A percentile compares a stretch with the other conserved stretches of the same genome.
These are phyloP conservation scores for Ovis aries DNA, from an alignment of 2,113 vertebrate species.

Conservation along the genomic window ARS-UI_Ramb_v3.0 NC_056055.1:202654001-202654500, in stretches of 20 bases:
- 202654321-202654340: neutral
- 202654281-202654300: neutral
- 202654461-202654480: constrained; percentile 55
- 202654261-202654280: neutral
- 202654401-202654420: constrained; percentile 37
- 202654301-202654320: neutral
- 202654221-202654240: neutral
- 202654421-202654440: neutral
- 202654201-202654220: neutral
- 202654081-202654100: neutral
- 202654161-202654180: neutral
- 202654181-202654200: neutral
- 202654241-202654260: constrained; percentile 29
- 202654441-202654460: constrained; percentile 23
- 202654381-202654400: constrained; percentile 2
- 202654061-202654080: neutral
- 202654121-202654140: neutral
- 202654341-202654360: constrained; percentile 8
- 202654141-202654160: neutral
- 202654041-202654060: neutral
- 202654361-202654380: constrained; percentile 35
- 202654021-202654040: constrained; percentile 1
- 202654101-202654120: neutral
- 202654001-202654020: neutral
- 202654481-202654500: constrained; percentile 64